Base-by-base conservation (phyloP, 2,113 vertebrate genomes). In the Toxostoma redivivum region DNA sequence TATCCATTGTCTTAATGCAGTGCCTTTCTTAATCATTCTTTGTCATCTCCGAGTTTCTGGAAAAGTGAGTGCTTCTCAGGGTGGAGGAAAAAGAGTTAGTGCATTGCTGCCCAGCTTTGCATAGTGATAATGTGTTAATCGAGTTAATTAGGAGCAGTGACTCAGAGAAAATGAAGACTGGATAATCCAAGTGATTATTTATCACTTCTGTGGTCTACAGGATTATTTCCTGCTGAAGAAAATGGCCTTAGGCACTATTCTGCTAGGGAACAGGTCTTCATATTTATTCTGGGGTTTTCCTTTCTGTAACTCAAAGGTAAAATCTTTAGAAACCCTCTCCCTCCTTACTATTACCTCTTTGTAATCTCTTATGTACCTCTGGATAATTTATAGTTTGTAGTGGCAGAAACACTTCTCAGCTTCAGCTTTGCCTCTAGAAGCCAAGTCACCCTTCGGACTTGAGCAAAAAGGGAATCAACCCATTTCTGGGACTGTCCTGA, bases 41-140 rank as follows among this genome's bases (percentile, higher is more conserved):
- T 88, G 88, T 96, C 94, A 96, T 92, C 64, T 94, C 65, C 45
- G 30, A 56, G 80, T 56, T 90, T 88, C 88, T 96, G 92, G 90
- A 96, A 88, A 88, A 93, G 80, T 92, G 81, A 78, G 64, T 85
- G 88, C 95, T 95, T 96, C 74, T 76, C 57, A 79, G 76, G 76
- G 86, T 86, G 65, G 71, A 69, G 25, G 65, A 70, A 48, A 35
- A 27, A 79, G 81, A 70, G 78, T 51, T 69, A 76, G 40, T 2
- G 0, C 23, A 3, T 45, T 90, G 85, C 94, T 90, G 61, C 69
- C 42, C 31, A 15, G 28, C 80, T 74, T 78, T 40, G 40, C 23
- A 3, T n/a, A 30, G 69, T 3, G 7, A 67, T 71, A 16, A 5
- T 82, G 69, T n/a, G 37, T 56, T 94, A 69, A 92, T 95, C 37